Evolutionary conservation across 2,797 vertebrate species (phyloP), one percentile per base, ranked within the genome.

Genomic region (Erethizon dorsatum): DNA sequence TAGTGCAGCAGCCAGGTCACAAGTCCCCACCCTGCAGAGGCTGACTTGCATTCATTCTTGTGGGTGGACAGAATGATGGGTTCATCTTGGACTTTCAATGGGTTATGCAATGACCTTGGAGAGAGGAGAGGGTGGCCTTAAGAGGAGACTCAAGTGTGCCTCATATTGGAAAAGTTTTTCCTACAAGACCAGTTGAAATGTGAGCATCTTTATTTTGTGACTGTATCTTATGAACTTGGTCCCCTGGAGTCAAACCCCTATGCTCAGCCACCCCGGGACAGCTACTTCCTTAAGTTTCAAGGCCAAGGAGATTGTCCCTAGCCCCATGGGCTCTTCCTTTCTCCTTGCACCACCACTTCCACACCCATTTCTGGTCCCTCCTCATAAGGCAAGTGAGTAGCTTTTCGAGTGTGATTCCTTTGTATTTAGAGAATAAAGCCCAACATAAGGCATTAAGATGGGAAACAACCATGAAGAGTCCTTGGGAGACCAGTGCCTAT

Each of bases 161-260:
- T 26, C 73, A 50, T 47, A 14, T 75, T 52, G 52, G 56, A 79
- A 67, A 41, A 31, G 10, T 85, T 73, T 90, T 47, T 80, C 63
- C 41, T 57, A 63, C 61, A 63, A 86, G 71, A n/a, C 4, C 82
- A 15, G 12, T 13, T 61, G 37, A 61, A 45, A 54, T 20, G 5
- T 52, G 45, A 96, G 24, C 65, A 79, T 78, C n/a, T 95, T 91
- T 28, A 83, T 90, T 91, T 80, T 86, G 77, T 47, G 54, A 83
- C 57, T 45, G 0, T 90, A 33, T 73, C 45, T 65, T 93, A 31
- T 73, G 87, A 65, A 26, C 79, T 85, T 91, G 78, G 59, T 91
- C 2, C 0, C 73, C 75, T 69, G 4, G 10, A 41, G 6, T 83
- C 50, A 69, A 56, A 61, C 5, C 69, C 26, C 17, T 15, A 20